Conservation (phyloP, 2,888 invertebrate species). For the Vanessa cardui region DNA sequence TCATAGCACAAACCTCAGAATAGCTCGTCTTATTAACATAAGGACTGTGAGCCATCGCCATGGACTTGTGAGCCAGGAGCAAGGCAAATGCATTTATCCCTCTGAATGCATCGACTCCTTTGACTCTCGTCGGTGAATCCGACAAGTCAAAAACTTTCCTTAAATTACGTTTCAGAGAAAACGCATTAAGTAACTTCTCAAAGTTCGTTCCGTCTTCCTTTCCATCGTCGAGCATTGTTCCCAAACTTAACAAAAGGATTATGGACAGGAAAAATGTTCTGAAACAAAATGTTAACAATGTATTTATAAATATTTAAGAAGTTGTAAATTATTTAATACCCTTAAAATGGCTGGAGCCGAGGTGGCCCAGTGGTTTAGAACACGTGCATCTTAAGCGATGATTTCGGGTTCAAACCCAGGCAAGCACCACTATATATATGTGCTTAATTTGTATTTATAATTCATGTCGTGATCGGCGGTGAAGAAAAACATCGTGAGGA, state of each 20-base stretch:
- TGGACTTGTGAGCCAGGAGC: slow-evolving; percentile 82
- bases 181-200: slow-evolving; percentile 76
- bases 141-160: slow-evolving; percentile 70
- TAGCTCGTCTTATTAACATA: slow-evolving; percentile 81
- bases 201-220: slow-evolving; percentile 73
- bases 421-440: too few relatives aligned
- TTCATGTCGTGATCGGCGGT: too few relatives aligned
- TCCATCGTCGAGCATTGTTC: slow-evolving; percentile 72
- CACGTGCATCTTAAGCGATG: too few relatives aligned
- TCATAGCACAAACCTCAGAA: slow-evolving; percentile 69
- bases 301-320: background rate
- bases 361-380: too few relatives aligned
- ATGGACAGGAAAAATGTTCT: slow-evolving; percentile 76
- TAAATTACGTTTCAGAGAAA: slow-evolving; percentile 78
- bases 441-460: too few relatives aligned
- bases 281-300: slow-evolving; percentile 46
- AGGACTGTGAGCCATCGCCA: slow-evolving; percentile 83
- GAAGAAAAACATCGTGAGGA: too few relatives aligned
- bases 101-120: slow-evolving; percentile 80
- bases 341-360: too few relatives aligned
- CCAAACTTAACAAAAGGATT: slow-evolving; percentile 64
- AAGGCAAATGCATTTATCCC: slow-evolving; percentile 81
- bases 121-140: slow-evolving; percentile 66
- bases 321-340: background rate
- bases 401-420: too few relatives aligned